phyloP scores from a whole-genome alignment of 1,140 invertebrate genomes.

The Diachasmimorpha longicaudata region DNA sequence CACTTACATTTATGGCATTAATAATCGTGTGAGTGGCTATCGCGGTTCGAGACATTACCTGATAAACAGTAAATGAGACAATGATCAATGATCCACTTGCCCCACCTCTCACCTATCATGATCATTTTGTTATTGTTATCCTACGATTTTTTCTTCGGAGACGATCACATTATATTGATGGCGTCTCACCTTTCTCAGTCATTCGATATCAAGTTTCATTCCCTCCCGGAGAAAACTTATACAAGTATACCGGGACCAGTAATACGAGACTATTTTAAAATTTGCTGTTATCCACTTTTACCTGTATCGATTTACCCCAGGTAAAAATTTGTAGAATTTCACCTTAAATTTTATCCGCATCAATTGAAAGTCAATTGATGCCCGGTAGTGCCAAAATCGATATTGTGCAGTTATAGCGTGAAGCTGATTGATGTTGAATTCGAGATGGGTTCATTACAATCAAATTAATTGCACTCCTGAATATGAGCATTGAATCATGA shows the following conservation, averaged over 20 bases:
- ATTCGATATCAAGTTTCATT: not conserved
- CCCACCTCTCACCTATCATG: not conserved
- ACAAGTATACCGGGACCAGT: not conserved
- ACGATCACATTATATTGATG: not conserved
- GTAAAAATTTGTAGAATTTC: not conserved
- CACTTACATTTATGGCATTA: too few species aligned
- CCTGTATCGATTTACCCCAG: not conserved
- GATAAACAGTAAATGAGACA: too few species aligned
- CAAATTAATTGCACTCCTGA: not conserved
- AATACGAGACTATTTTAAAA: not conserved
- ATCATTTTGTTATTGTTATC: not conserved
- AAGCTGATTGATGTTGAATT: too few species aligned
- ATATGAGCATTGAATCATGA: not conserved
- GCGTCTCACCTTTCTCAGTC: not conserved
- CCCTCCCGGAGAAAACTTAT: not conserved
- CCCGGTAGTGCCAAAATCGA: too few species aligned
- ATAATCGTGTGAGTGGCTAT: too few species aligned
- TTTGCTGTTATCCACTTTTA: not conserved
- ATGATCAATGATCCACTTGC: too few species aligned
- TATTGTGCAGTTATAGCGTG: too few species aligned
- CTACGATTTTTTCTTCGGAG: not conserved
- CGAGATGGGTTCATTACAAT: too few species aligned
- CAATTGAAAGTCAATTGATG: not conserved
- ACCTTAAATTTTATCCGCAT: not conserved
- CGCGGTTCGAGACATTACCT: too few species aligned